A percentile compares a stretch with the other conserved stretches of the same genome.
Conservation (phyloP, 2,797 vertebrate genomes). For the Stomatorhinus walkeri region DNA sequence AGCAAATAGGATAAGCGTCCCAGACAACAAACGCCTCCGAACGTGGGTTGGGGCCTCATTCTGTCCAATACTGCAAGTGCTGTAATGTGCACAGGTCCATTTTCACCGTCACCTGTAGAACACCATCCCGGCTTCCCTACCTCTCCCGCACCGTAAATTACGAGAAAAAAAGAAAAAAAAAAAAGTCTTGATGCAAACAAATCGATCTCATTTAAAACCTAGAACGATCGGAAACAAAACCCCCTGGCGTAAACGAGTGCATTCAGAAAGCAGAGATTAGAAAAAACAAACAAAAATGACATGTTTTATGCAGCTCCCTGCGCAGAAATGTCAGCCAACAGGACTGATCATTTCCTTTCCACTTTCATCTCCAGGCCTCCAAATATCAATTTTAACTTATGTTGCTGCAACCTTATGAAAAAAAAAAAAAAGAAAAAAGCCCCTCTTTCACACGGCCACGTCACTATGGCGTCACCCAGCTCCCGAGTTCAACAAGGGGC, state of each 20-base stretch:
- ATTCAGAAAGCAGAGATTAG: neutral
- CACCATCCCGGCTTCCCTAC: neutral
- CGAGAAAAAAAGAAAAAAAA: neutral
- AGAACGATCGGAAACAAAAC: neutral
- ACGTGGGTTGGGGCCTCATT: neutral
- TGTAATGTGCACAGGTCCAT: neutral
- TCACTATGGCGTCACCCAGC: neutral
- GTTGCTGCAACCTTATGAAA: neutral
- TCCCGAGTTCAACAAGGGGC: neutral
- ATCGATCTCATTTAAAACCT: slow-evolving; percentile 9
- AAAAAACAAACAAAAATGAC: neutral
- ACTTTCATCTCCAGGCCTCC: neutral
- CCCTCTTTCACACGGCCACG: neutral
- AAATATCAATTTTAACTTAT: neutral
- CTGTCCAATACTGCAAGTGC: neutral
- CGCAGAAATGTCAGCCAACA: neutral
- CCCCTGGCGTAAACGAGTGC: slow-evolving; percentile 1
- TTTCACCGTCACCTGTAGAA: neutral
- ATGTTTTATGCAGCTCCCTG: neutral
- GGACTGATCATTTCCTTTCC: neutral
- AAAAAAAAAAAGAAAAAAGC: neutral
- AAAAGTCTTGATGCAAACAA: neutral
- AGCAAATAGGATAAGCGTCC: neutral
- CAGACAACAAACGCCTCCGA: neutral
- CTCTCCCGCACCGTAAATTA: neutral